Percentiles rank a stretch among this genome's conserved stretches.
Conservation (phyloP, 2,888 invertebrate genomes). For the Eristalis intricaria region DNA sequence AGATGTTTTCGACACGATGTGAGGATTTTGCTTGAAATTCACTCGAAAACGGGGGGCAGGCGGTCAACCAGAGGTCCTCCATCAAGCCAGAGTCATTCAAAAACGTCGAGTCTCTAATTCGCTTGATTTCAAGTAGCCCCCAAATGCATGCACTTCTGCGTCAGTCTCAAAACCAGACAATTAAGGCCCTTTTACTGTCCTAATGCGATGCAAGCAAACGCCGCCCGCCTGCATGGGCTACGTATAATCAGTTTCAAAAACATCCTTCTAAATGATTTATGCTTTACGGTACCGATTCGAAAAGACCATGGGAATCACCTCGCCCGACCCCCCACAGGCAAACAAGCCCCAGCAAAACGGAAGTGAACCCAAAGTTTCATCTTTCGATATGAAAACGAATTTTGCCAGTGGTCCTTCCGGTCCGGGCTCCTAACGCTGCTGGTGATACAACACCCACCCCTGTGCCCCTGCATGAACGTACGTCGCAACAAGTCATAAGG, state of each 20-base stretch:
- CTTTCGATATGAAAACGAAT: conserved; percentile 51
- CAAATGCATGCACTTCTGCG: neutral
- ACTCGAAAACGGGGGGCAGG: too few species aligned
- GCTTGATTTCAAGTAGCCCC: too few species aligned
- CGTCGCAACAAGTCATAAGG: conserved; percentile 47
- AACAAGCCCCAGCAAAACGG: conserved; percentile 4
- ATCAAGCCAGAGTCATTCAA: too few species aligned
- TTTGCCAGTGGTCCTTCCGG: conserved; percentile 36
- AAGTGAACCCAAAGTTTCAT: conserved; percentile 37
- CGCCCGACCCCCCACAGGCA: neutral
- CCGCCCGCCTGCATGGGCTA: neutral
- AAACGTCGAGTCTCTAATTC: too few species aligned
- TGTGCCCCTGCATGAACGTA: neutral
- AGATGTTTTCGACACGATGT: neutral
- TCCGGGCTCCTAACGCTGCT: neutral
- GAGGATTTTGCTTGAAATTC: neutral
- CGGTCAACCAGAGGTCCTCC: too few species aligned
- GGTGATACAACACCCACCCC: conserved; percentile 7
- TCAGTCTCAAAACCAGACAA: neutral
- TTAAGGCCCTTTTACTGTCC: neutral
- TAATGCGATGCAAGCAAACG: neutral
- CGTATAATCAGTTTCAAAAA: neutral
- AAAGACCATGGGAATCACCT: neutral
- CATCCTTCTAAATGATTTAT: conserved; percentile 1
- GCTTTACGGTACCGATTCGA: neutral